phyloP scores from a whole-genome alignment of 2,797 vertebrate species.

The Pyrocephalus nanus region DNA sequence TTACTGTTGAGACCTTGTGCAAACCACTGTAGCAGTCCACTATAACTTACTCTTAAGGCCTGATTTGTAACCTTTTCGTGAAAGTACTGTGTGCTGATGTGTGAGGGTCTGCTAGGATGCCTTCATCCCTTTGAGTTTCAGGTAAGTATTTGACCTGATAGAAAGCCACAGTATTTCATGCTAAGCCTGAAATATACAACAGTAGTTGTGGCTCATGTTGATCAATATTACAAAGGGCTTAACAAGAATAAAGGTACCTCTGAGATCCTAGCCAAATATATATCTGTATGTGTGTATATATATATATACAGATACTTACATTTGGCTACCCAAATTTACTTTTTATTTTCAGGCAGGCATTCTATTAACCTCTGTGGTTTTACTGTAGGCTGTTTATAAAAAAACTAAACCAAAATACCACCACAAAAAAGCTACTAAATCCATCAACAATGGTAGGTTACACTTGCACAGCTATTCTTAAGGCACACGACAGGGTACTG shows the following conservation, averaged over 20 bases:
- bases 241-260: neutral
- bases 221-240: neutral
- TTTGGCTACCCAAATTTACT: neutral
- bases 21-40: neutral
- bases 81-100: neutral
- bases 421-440: neutral
- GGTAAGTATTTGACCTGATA: neutral
- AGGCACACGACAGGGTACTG: neutral
- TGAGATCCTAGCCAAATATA: neutral
- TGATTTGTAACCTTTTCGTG: neutral
- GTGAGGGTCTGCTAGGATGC: neutral
- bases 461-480: slow-evolving; percentile 5
- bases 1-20: neutral
- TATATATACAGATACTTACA: neutral
- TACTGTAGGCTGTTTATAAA: neutral
- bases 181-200: neutral
- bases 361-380: neutral
- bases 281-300: accelerated
- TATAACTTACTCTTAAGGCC: neutral
- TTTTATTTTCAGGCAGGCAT: slow-evolving; percentile 5
- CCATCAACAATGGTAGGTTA: neutral
- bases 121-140: neutral
- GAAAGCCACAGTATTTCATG: neutral
- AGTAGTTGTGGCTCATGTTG: neutral
- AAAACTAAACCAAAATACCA: neutral